Evolutionary conservation across 2,888 invertebrate genomes (phyloP), one percentile per base, ranked within the genome.

Genomic region (Chydorus sphaericus): DNA sequence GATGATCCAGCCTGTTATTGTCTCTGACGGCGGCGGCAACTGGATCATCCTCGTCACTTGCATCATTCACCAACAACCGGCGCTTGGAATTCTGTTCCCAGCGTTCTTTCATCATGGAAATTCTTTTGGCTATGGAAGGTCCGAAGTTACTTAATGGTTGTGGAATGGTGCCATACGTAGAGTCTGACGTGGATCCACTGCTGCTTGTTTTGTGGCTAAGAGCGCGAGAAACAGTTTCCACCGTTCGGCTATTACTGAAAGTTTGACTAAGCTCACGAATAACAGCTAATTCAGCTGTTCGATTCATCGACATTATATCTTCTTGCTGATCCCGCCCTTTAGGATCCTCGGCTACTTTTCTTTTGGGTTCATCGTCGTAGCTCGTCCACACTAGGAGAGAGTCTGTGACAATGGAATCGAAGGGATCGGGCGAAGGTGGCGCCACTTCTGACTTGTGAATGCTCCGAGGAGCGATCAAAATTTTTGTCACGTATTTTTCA

Each of bases 101-200:
- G n/a, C 37, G 36, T 20, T 55, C 55, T 28, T 55, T 55, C 48
- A 55, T 49, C n/a, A 38, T 28, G n/a, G 53, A 53, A 20, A 53
- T 36, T 8, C 38, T 31, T 38, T 36, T 37, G 26, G 53, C 53
- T 14, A 53, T 44, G 3, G 44, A 44, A 1, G 26, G 14, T 11
- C 44, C 44, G 4, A 44, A 10, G 5, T 23, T 23, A 3, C 26
- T 10, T 5, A n/a, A 44, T n/a, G n/a, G n/a, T n/a, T n/a, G n/a
- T n/a, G n/a, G n/a, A n/a, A n/a, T n/a, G 3, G 44, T 7, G 33
- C 33, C 11, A 14, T 33, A 33, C 23, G 44, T 44, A 10, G n/a
- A n/a, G n/a, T 44, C 20, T 4, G 39, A 7, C 10, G 5, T 20
- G 11, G 44, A 44, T 23, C 44, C 44, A 7, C 6, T 20, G 44